A percentile compares a stretch with the other conserved stretches of the same genome.
phyloP scores from a whole-genome alignment of 2,888 invertebrate genomes.

The Papilio elwesi region DNA sequence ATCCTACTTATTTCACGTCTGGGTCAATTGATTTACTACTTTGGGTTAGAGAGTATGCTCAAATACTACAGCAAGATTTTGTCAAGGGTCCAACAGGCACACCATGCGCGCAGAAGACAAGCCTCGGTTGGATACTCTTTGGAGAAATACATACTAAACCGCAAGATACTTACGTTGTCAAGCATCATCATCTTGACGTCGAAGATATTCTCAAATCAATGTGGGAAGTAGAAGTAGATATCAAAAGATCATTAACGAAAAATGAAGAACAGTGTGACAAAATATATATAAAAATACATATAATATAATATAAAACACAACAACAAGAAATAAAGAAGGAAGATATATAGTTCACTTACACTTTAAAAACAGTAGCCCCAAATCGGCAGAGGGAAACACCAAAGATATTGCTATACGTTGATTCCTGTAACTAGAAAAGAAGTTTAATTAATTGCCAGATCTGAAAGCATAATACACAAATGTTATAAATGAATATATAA shows the following conservation, averaged over 20 bases:
- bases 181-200: background rate
- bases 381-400: slow-evolving; percentile 41
- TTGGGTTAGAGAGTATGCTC: background rate
- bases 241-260: slow-evolving; percentile 9
- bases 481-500: slow-evolving; percentile 41
- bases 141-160: slow-evolving; percentile 32
- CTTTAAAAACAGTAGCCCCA: slow-evolving; percentile 38
- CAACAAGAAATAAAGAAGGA: slow-evolving; percentile 23
- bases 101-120: slow-evolving; percentile 44
- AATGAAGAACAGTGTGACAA: slow-evolving; percentile 35
- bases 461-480: slow-evolving; percentile 42
- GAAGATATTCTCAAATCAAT: slow-evolving; percentile 28
- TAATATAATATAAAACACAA: no score
- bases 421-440: slow-evolving; percentile 44
- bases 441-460: slow-evolving; percentile 38
- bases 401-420: slow-evolving; percentile 46
- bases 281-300: no score
- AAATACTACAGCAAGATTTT: background rate
- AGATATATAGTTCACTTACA: slow-evolving; percentile 38
- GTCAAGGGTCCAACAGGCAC: slow-evolving; percentile 43
- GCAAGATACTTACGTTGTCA: background rate
- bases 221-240: slow-evolving; percentile 28
- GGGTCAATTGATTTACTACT: no score
- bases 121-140: slow-evolving; percentile 44
- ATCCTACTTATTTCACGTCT: background rate